Evolutionary conservation across 1,140 invertebrate genomes (phyloP).

Genomic region (Zaprionus kolodkinae): DNA sequence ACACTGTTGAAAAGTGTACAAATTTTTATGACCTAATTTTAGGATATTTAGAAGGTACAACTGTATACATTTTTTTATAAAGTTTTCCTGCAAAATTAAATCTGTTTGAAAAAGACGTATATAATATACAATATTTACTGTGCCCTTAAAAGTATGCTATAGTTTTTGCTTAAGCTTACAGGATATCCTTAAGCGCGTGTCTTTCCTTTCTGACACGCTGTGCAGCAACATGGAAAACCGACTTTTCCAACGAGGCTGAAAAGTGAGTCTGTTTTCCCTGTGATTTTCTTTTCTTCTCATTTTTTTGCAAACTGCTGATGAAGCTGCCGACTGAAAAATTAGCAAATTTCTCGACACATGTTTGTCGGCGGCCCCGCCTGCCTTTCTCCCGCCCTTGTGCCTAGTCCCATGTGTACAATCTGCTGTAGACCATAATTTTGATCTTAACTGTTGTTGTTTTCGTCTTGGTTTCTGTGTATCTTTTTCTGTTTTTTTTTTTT

Average conservation of each 20-base stretch:
- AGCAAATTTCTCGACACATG: conserved; percentile 15
- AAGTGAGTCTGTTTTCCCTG: conserved; percentile 24
- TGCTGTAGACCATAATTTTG: conserved; percentile 20
- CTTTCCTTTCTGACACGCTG: neutral
- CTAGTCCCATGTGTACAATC: conserved; percentile 63
- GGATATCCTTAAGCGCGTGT: neutral
- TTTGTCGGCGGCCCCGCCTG: conserved; percentile 12
- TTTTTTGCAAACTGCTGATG: conserved; percentile 54
- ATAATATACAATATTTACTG: too few species aligned
- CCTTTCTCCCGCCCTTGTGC: conserved; percentile 1
- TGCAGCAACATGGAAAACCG: conserved; percentile 19
- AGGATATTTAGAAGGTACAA: neutral
- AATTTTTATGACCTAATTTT: too few species aligned
- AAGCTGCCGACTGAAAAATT: conserved; percentile 56
- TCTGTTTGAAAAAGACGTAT: too few species aligned
- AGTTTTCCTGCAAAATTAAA: too few species aligned
- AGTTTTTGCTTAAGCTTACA: neutral
- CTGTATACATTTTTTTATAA: too few species aligned
- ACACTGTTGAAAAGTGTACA: too few species aligned
- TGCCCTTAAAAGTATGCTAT: neutral
- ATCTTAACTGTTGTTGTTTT: conserved; percentile 49
- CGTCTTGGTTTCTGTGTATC: conserved; percentile 33
- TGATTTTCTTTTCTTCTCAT: conserved; percentile 45
- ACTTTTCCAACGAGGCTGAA: conserved; percentile 23
- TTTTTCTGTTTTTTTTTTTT: neutral